Base-by-base conservation (phyloP, 2,797 vertebrate species). In the Gambelia wislizenii region DNA sequence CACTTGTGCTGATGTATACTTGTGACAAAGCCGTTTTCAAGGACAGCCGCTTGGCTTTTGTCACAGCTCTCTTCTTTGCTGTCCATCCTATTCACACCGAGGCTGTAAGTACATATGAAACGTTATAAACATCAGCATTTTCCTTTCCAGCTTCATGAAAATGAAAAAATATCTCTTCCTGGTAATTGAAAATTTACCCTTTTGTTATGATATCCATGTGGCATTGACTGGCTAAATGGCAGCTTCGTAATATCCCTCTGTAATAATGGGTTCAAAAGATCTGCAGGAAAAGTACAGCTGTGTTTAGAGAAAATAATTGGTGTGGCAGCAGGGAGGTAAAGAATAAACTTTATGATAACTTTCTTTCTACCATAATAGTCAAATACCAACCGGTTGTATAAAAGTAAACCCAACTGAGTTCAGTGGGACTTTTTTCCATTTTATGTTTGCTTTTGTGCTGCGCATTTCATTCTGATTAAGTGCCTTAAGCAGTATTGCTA, bases 71-170 rank as follows among this genome's bases (percentile, higher is more conserved):
- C 82, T 97, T 99, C 90, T 99, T 99, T 56, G 97, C 98, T 1
- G 98, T 98, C 79, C 99, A 99, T 94, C 99, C 99, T 0, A 94
- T 99, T 90, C 99, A 99, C 97, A 99, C 98, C 0, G 99, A 99
- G 95, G 99, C 99, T 25, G 99, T 99, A 96, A 99, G 98, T 98
- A 89, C 82, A 85, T 61, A 88, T 91, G 90, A 86, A 75, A 39
- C 22, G 6, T 59, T 6, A 12, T 52, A 10, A 9, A 0, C 56
- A 80, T 79, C 56, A 59, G 89, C 22, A 44, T 56, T 14, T 6
- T 52, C 44, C 7, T 69, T 49, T 75, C 0, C 30, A 33, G 42
- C n/a, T 85, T 77, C 61, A 12, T 13, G 27, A 90, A 89, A 47
- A 9, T 36, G 20, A 42, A 20, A 52, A 27, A 75, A 10, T 30